Evolutionary conservation across 2,797 vertebrate species (phyloP), one percentile per base, ranked within the genome.

Genomic region (Bradypus variegatus): DNA sequence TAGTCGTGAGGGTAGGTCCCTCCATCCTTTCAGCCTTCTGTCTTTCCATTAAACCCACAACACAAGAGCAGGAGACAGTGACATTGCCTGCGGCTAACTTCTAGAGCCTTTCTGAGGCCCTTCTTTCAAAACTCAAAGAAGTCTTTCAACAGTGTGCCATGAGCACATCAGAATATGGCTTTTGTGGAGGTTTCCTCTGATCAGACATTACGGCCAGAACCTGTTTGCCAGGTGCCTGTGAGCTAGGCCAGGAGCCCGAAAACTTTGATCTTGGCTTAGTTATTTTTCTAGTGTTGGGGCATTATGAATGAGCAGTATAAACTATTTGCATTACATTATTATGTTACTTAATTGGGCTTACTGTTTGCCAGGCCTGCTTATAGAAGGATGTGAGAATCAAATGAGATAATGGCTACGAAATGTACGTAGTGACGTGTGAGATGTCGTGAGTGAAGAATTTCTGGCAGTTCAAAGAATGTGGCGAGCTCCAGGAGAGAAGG

Each of bases 1-100:
- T 21, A 50, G n/a, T n/a, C 18, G 4, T 14, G 2, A 10, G 6
- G 19, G 3, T 9, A 1, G 13, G 7, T 36, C 8, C 25, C 27
- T 45, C 8, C 5, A 7, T 21, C 41, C 3, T 67, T 36, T 45
- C 23, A 41, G 21, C 48, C 16, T 45, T 70, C 25, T 13, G 5
- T 69, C 36, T 15, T 55, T 60, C 21, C 7, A 8, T 65, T 69
- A 16, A 13, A 70, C 55, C 15, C 50, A 18, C 1, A 23, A 48
- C 38, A 9, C 2, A 18, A 65, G 25, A 58, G 36, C 6, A 27
- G 41, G 55, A 70, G 18, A 9, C 1, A 19, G 65, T n/a, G 55
- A 15, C 8, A 4, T 21, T 31, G 36, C 67, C 33, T 38, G 38
- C 5, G 65, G 36, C 45, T 79, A 50, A 82, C 67, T 76, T 50